A percentile compares a stretch with the other conserved stretches of the same genome.
Conservation (phyloP, 2,797 vertebrate species). For the Fistularia tabacaria region DNA sequence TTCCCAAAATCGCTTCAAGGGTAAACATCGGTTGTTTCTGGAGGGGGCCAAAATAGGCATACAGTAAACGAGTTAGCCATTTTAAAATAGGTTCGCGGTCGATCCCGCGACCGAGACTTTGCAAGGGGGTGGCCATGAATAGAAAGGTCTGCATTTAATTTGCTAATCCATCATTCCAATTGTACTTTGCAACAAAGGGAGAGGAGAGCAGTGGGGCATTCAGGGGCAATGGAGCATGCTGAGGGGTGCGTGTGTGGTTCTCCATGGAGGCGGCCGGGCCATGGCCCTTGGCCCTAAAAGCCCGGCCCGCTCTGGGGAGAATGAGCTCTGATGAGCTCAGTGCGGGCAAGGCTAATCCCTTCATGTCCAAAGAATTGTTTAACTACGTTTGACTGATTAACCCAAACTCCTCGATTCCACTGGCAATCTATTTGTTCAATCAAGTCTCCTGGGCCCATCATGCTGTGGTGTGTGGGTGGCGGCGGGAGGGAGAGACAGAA, state of each 20-base stretch:
- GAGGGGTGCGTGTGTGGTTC: constrained; percentile 62
- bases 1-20: constrained; percentile 14
- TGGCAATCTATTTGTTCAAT: constrained; percentile 69
- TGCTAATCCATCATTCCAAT: constrained; percentile 73
- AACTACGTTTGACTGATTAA: constrained; percentile 75
- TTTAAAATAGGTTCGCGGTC: constrained; percentile 40
- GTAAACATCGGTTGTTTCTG: constrained; percentile 22
- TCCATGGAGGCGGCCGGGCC: constrained; percentile 59
- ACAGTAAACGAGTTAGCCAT: constrained; percentile 33
- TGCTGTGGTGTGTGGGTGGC: constrained; percentile 49
- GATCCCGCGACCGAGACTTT: constrained; percentile 56
- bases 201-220: constrained; percentile 65
- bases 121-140: constrained; percentile 55
- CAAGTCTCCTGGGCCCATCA: constrained; percentile 53
- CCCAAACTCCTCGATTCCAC: constrained; percentile 62
- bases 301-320: constrained; percentile 52
- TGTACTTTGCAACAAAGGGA: constrained; percentile 62
- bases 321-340: constrained; percentile 64
- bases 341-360: constrained; percentile 72
- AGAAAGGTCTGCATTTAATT: constrained; percentile 71
- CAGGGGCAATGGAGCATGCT: constrained; percentile 66
- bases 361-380: constrained; percentile 72
- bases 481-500: constrained; percentile 33
- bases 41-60: constrained; percentile 17
- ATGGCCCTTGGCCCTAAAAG: constrained; percentile 67